A percentile compares a stretch with the other conserved stretches of the same genome.
Conservation (phyloP, 2,888 invertebrate genomes). For the Yponomeuta malinellus region DNA sequence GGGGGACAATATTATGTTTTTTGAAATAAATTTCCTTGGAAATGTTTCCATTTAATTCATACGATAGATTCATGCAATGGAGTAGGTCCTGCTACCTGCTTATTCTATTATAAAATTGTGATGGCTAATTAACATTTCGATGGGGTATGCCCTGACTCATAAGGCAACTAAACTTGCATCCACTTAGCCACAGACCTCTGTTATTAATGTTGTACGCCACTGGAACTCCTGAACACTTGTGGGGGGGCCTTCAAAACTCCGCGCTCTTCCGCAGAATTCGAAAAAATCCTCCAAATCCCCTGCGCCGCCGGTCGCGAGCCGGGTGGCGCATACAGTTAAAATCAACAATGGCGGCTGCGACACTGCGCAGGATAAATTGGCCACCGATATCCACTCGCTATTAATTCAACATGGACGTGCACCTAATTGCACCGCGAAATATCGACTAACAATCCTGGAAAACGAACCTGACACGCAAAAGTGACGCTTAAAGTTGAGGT, state of each 20-base stretch:
- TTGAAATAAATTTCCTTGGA: too few species aligned
- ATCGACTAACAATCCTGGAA: conserved; percentile 38
- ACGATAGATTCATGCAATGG: too few species aligned
- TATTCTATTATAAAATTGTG: too few species aligned
- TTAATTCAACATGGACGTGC: conserved; percentile 43
- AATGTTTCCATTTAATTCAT: too few species aligned
- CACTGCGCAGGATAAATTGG: conserved; percentile 25
- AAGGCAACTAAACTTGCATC: too few species aligned
- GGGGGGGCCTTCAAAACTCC: neutral
- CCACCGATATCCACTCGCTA: conserved; percentile 40
- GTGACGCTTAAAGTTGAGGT: neutral
- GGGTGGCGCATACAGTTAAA: conserved; percentile 18
- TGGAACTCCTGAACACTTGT: neutral
- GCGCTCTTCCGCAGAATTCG: neutral
- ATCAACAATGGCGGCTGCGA: conserved; percentile 18
- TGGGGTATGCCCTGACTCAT: too few species aligned
- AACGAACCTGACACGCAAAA: conserved; percentile 21
- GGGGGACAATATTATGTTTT: too few species aligned
- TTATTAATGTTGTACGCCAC: too few species aligned
- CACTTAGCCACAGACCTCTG: too few species aligned
- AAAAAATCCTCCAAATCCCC: neutral
- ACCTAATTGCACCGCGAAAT: conserved; percentile 50
- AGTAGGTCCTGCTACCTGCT: too few species aligned
- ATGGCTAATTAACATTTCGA: too few species aligned
- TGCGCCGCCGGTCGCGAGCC: conserved; percentile 2